Conservation (phyloP, 2,888 invertebrate genomes). For the Linnaemya tessellans region DNA sequence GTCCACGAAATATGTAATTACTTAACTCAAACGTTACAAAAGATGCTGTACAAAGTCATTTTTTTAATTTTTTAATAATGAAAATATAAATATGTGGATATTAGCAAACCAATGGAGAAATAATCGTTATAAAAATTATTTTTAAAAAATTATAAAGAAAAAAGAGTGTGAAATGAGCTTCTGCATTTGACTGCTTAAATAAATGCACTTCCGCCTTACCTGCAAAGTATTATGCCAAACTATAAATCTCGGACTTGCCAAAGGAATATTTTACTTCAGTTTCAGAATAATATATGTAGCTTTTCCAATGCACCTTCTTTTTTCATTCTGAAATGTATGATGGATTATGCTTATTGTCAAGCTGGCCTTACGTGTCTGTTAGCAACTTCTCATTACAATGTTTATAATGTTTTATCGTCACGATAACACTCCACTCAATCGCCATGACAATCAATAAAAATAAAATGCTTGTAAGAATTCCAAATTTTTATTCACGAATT, state of each 20-base stretch:
- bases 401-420: constrained; percentile 22
- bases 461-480: neutral
- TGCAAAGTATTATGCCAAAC: neutral
- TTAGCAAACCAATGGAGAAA: no score
- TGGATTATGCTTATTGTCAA: no score
- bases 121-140: no score
- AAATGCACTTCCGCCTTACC: no score
- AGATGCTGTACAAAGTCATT: neutral
- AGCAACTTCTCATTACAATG: constrained; percentile 1
- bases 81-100: no score
- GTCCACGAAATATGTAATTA: neutral
- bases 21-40: neutral
- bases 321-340: neutral
- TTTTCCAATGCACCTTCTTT: neutral
- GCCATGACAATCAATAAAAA: neutral
- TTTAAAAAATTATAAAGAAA: neutral
- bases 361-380: neutral
- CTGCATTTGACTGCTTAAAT: no score
- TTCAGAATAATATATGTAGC: neutral
- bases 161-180: neutral
- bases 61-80: neutral
- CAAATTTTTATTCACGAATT: constrained; percentile 19
- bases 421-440: neutral
- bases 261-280: neutral
- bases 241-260: neutral